Conservation (phyloP, 2,797 vertebrate genomes). For the Helostoma temminkii region DNA sequence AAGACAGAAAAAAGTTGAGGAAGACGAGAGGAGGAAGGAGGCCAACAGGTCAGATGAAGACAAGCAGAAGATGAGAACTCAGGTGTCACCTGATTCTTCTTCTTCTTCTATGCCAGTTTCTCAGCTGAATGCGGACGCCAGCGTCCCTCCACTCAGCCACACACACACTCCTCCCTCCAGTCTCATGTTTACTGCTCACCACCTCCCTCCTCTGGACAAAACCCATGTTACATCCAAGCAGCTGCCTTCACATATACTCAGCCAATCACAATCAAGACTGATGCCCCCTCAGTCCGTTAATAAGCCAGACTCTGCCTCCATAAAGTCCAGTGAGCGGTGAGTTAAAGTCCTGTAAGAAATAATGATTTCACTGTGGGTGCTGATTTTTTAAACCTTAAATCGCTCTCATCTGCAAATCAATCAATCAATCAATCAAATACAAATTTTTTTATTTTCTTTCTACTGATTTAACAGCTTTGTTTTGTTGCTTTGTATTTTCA, state of each 20-base stretch:
- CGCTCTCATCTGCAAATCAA: background rate
- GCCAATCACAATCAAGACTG: slow-evolving; percentile 48
- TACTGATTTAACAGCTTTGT: no score
- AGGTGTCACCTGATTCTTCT: slow-evolving; percentile 15
- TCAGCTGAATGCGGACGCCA: background rate
- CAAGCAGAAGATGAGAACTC: slow-evolving; percentile 75
- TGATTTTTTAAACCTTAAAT: background rate
- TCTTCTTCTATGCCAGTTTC: background rate
- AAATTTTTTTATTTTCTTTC: background rate
- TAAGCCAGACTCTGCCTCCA: slow-evolving; percentile 28
- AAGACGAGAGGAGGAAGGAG: slow-evolving; percentile 37
- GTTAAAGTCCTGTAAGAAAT: slow-evolving; percentile 40
- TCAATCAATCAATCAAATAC: slow-evolving; percentile 24
- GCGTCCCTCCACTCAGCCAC: background rate
- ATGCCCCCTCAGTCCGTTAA: slow-evolving; percentile 6
- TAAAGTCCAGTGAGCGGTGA: slow-evolving; percentile 64
- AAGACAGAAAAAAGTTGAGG: slow-evolving; percentile 12
- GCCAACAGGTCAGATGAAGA: slow-evolving; percentile 80
- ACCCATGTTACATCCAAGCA: slow-evolving; percentile 3
- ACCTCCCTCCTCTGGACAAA: slow-evolving; percentile 46
- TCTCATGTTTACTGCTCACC: slow-evolving; percentile 11
- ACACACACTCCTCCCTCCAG: slow-evolving; percentile 10
- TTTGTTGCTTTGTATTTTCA: background rate
- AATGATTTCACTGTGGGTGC: slow-evolving; percentile 1
- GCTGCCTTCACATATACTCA: slow-evolving; percentile 8